Conservation (phyloP, 2,888 invertebrate species). For the Tetragonisca angustula region DNA sequence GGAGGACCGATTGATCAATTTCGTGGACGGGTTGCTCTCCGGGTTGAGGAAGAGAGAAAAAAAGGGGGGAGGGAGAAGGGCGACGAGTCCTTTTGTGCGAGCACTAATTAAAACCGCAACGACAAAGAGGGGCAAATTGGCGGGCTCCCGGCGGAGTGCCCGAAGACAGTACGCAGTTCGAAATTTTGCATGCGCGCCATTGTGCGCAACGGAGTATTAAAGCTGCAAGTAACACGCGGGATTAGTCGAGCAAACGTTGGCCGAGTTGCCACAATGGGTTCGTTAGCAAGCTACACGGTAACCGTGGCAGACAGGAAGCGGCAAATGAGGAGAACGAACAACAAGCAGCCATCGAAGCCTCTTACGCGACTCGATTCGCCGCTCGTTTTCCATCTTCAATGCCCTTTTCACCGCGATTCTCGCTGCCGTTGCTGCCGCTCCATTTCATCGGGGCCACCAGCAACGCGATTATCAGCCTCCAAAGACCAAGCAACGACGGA, state of each 20-base stretch:
- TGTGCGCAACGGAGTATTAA: conserved; percentile 61
- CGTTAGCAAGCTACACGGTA: conserved; percentile 79
- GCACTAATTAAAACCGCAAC: conserved; percentile 33
- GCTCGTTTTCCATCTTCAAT: conserved; percentile 59
- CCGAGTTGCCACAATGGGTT: conserved; percentile 80
- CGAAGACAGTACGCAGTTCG: conserved; percentile 59
- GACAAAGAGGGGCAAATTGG: conserved; percentile 49
- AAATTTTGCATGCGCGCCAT: conserved; percentile 58
- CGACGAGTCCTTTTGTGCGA: conserved; percentile 7
- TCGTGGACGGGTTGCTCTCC: not conserved
- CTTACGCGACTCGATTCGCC: conserved; percentile 59
- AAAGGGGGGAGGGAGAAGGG: not conserved
- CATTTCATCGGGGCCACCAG: conserved; percentile 19
- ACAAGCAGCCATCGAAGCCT: conserved; percentile 61
- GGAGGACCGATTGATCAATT: not conserved
- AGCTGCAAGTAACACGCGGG: conserved; percentile 74
- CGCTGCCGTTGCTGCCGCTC: not conserved
- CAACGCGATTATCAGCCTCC: conserved; percentile 44
- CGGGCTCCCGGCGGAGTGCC: conserved; percentile 34
- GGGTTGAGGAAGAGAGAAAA: not conserved
- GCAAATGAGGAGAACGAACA: conserved; percentile 73
- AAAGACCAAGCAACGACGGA: conserved; percentile 18
- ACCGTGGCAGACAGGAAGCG: conserved; percentile 76
- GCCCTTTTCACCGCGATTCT: conserved; percentile 10
- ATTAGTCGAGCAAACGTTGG: conserved; percentile 79